Percentiles rank a stretch among this genome's conserved stretches.
phyloP scores from a whole-genome alignment of 1,140 invertebrate species.

The Helicoverpa zea region DNA sequence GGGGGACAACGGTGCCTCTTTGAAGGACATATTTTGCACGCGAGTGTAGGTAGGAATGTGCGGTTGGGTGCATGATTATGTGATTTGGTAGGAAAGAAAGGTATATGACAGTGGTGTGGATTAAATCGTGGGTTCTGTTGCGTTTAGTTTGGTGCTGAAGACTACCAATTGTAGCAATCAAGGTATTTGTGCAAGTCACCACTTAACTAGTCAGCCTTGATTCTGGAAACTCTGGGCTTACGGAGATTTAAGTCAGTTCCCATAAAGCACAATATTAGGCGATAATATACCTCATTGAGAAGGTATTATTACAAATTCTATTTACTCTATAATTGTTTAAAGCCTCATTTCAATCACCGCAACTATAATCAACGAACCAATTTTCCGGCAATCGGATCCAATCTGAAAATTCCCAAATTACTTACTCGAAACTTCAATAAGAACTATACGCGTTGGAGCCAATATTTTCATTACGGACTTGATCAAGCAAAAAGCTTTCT shows the following conservation, averaged over 20 bases:
- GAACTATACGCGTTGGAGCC: background rate
- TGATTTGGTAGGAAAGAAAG: background rate
- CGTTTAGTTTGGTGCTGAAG: background rate
- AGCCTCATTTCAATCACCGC: background rate
- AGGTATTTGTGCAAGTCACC: too few species aligned
- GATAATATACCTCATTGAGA: too few species aligned
- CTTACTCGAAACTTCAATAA: background rate
- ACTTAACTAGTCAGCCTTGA: too few species aligned
- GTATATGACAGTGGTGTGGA: background rate
- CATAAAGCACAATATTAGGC: too few species aligned
- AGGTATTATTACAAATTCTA: background rate
- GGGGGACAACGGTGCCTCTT: background rate
- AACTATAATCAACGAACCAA: background rate
- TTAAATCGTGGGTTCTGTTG: background rate
- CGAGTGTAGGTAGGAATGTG: background rate
- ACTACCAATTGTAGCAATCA: too few species aligned
- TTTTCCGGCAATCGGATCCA: slow-evolving; percentile 2
- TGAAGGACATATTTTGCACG: slow-evolving; percentile 30
- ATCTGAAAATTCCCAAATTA: background rate
- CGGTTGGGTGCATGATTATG: slow-evolving; percentile 5
- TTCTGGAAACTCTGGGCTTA: too few species aligned
- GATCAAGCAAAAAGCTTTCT: slow-evolving; percentile 47
- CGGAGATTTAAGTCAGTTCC: too few species aligned
- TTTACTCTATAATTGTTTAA: background rate
- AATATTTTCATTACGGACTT: slow-evolving; percentile 32